These are phyloP conservation scores for Scrobipalpa atriplicella DNA, from an alignment of 2,888 invertebrate species.

Conservation along the genomic window DNA sequence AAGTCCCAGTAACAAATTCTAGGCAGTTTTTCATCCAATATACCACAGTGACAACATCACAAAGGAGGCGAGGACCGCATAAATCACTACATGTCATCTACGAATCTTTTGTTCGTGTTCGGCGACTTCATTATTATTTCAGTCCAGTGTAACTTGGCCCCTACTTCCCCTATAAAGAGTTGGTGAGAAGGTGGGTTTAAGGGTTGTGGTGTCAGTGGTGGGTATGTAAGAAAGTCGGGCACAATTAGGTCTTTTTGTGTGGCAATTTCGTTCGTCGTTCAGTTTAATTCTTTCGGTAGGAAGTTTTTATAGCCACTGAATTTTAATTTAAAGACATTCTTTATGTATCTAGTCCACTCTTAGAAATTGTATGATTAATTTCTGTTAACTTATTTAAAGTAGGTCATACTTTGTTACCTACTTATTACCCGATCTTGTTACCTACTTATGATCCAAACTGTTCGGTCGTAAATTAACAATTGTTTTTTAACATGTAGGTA, in stretches of 20 bases:
- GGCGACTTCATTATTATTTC: conserved; percentile 54
- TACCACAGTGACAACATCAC: conserved; percentile 51
- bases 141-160: conserved; percentile 41
- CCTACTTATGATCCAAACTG: too few species aligned
- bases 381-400: background rate
- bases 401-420: too few species aligned
- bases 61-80: conserved; percentile 55
- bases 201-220: conserved; percentile 1
- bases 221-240: conserved; percentile 29
- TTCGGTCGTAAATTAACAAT: too few species aligned
- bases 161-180: conserved; percentile 23
- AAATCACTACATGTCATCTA: conserved; percentile 63
- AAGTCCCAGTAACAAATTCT: conserved; percentile 36
- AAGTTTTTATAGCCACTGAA: conserved; percentile 23
- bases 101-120: conserved; percentile 54
- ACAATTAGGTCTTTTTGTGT: conserved; percentile 35
- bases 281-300: conserved; percentile 31
- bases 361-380: background rate
- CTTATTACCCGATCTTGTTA: too few species aligned
- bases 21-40: conserved; percentile 52
- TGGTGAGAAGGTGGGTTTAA: background rate
- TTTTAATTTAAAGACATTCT: conserved; percentile 11
- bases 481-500: too few species aligned
- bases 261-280: conserved; percentile 32
- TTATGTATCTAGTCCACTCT: background rate